Base-by-base conservation (phyloP, 2,888 invertebrate genomes). In the Piscicola geometra region DNA sequence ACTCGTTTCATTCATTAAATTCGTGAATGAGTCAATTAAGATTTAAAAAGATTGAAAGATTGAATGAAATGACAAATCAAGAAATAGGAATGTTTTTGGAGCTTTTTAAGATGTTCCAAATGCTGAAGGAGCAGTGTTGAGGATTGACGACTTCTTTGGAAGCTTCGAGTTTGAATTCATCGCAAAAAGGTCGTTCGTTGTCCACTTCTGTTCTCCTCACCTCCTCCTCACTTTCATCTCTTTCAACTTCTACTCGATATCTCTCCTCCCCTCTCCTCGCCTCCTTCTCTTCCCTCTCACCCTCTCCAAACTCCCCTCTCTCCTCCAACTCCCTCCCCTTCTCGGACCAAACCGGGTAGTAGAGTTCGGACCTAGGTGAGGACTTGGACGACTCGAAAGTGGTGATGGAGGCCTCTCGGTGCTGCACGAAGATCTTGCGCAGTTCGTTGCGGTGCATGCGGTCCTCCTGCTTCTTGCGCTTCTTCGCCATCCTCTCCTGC, bases 401-500 rank as follows among this genome's bases (percentile, higher is more conserved):
- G 21, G 33, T 15, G 30, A 32, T 67, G 0, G 73, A 64, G 36
- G 73, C n/a, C 18, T 64, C 64, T 28, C 50, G 25, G 50, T 68
- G 75, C 32, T 70, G 70, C 76, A 67, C 64, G 47, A 78, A 52
- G 67, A 56, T 67, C 64, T 73, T 73, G 70, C 77, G 76, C 60
- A 68, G 50, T 67, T 78, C 78, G 47, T 77, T 75, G 28, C 74
- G 35, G 28, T 75, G 67, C 36, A 92, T 92, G 76, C 94, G 90
- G 77, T 96, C 89, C 85, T 96, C 95, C 81, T 94, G 89, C 81
- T 95, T 95, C 81, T 94, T 94, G 83, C 92, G 90, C 83, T 94
- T 88, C 87, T 96, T 86, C 77, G 86, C 86, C 73, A 81, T 66
- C 60, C 85, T 81, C 70, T 86, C 85, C 56, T 81, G 78, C 77